A percentile compares a stretch with the other conserved stretches of the same genome.
Conservation (phyloP, 2,113 vertebrate species). For the Thinocorus orbignyianus region DNA sequence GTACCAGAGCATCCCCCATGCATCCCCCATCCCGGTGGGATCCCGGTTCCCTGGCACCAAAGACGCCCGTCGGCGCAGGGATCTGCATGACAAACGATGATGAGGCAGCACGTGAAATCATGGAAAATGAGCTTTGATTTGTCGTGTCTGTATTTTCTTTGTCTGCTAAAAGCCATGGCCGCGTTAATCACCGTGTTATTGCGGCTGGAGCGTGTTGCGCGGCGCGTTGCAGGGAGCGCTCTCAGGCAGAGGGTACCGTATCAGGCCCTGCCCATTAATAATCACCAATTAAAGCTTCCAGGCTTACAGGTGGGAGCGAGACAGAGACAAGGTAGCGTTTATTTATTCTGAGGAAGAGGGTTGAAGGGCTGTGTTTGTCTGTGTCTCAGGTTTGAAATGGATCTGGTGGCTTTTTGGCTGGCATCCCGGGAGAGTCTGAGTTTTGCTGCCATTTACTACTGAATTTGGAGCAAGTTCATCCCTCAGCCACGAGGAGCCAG, state of each 20-base stretch:
- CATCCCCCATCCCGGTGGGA: fast-evolving
- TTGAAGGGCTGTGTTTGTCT: conserved; percentile 40
- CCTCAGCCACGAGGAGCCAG: neutral
- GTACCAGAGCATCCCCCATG: neutral
- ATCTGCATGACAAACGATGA: neutral
- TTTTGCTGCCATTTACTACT: conserved; percentile 27
- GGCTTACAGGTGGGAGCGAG: neutral
- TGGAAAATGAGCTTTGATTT: conserved; percentile 61
- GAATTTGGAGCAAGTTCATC: conserved; percentile 26
- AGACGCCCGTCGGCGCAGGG: fast-evolving
- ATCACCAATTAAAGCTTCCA: neutral
- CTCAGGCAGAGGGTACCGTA: neutral
- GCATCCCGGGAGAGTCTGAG: conserved; percentile 19
- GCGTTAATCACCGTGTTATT: conserved; percentile 19
- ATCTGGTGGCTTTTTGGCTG: conserved; percentile 51
- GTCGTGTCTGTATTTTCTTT: conserved; percentile 56
- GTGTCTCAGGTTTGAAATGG: conserved; percentile 29
- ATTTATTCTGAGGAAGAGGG: neutral
- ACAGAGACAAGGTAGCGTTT: neutral
- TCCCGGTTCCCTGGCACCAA: neutral
- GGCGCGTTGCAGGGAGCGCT: neutral
- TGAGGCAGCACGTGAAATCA: conserved; percentile 36
- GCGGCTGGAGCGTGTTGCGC: neutral
- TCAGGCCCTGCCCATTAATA: neutral
- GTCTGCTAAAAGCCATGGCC: conserved; percentile 54